A percentile compares a stretch with the other conserved stretches of the same genome.
Conservation (phyloP, 2,113 vertebrate genomes). For the Ursus arctos region DNA sequence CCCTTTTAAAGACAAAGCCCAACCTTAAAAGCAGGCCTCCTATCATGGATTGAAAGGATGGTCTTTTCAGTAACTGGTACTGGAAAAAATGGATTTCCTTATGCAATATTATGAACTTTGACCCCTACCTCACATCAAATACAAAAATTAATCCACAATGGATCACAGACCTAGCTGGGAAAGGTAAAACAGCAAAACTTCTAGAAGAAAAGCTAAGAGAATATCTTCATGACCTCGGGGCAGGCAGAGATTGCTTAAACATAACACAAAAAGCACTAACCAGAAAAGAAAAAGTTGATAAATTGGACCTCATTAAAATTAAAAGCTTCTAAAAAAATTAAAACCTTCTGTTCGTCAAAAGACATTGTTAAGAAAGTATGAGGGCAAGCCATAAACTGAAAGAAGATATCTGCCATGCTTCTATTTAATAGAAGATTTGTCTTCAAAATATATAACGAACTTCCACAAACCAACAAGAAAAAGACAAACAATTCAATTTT, state of each 20-base stretch:
- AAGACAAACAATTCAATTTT: not conserved
- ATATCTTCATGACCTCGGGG: not conserved
- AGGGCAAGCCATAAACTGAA: not conserved
- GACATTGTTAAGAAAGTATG: not conserved
- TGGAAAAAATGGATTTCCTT: not conserved
- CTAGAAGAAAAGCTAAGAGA: not conserved
- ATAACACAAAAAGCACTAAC: not conserved
- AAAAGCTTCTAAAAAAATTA: constrained; percentile 19
- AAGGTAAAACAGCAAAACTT: not conserved
- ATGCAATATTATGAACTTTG: not conserved
- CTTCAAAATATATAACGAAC: not conserved
- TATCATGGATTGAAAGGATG: not conserved
- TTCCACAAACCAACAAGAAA: not conserved
- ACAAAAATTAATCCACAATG: not conserved
- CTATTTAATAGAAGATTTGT: not conserved
- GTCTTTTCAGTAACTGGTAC: not conserved
- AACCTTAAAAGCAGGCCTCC: not conserved
- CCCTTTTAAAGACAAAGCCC: not conserved
- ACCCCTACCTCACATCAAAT: not conserved
- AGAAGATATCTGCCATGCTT: not conserved
- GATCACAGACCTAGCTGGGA: not conserved
- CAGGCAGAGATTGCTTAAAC: not conserved
- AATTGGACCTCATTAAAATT: not conserved
- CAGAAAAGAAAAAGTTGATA: not conserved
- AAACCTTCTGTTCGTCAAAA: constrained; percentile 8